Evolutionary conservation across 2,888 invertebrate species (phyloP).

Genomic region (Ptilodon capucinus): DNA sequence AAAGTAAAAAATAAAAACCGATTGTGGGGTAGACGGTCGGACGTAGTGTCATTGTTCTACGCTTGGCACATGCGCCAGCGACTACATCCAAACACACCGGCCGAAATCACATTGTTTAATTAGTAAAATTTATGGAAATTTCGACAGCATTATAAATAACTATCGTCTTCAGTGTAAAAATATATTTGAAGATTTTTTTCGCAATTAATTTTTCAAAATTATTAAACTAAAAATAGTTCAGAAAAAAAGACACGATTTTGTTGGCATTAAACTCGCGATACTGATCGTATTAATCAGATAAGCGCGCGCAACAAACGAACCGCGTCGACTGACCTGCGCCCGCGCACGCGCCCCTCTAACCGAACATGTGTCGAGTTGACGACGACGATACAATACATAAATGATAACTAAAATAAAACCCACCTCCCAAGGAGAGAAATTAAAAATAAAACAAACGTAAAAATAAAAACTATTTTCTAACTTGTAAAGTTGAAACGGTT

Average conservation of each 20-base stretch:
- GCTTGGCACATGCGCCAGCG: conserved; percentile 72
- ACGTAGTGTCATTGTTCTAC: conserved; percentile 73
- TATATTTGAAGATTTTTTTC: not conserved
- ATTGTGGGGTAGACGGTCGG: conserved; percentile 65
- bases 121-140: conserved; percentile 42
- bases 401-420: conserved; percentile 77
- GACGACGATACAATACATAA: conserved; percentile 55
- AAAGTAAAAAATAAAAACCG: conserved; percentile 30
- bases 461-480: conserved; percentile 23
- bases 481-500: conserved; percentile 12
- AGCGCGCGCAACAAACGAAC: conserved; percentile 63
- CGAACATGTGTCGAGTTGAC: conserved; percentile 54
- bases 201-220: not conserved
- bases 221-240: not conserved
- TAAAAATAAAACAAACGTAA: conserved; percentile 42
- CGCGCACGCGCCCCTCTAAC: conserved; percentile 50
- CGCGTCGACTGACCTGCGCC: conserved; percentile 63
- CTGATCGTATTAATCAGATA: conserved; percentile 43
- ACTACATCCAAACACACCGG: conserved; percentile 60
- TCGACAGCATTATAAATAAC: conserved; percentile 10
- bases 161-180: not conserved
- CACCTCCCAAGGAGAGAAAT: conserved; percentile 63
- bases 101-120: conserved; percentile 58
- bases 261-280: conserved; percentile 10
- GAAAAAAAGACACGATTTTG: not conserved